phyloP scores from a whole-genome alignment of 2,113 vertebrate species.

The Boleophthalmus pectinirostris region DNA sequence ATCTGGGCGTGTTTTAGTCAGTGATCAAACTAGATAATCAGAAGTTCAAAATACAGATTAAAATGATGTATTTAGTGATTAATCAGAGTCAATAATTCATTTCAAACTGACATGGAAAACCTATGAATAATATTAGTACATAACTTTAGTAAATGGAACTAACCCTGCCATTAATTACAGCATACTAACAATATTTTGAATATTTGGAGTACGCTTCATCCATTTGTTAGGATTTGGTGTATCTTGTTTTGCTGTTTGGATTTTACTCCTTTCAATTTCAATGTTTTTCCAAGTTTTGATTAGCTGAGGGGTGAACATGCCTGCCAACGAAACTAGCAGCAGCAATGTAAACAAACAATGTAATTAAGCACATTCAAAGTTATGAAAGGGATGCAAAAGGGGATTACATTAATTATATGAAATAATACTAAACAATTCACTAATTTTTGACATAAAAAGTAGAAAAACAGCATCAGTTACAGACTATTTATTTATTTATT shows the following conservation, averaged over 20 bases:
- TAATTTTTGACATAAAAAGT: background rate
- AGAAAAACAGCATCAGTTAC: background rate
- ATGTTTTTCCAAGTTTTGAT: background rate
- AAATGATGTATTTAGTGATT: background rate
- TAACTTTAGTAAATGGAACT: too few relatives aligned
- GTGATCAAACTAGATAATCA: background rate
- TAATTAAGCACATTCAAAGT: conserved; percentile 4
- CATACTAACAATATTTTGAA: background rate
- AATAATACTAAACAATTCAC: background rate
- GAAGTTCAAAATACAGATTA: background rate
- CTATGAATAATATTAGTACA: too few relatives aligned
- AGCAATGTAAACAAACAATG: background rate
- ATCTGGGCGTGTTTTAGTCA: background rate
- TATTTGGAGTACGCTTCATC: background rate
- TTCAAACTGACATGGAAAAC: too few relatives aligned
- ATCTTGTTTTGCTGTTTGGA: background rate
- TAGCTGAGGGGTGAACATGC: background rate
- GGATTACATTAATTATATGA: background rate
- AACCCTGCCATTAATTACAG: too few relatives aligned
- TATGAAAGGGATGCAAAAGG: background rate
- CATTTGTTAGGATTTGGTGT: background rate
- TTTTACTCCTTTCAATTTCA: background rate
- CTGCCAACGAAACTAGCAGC: background rate
- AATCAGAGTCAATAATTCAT: too few relatives aligned
- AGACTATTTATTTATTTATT: background rate